Evolutionary conservation across 2,113 vertebrate genomes (phyloP).

Genomic region (Sorex fumeus): DNA sequence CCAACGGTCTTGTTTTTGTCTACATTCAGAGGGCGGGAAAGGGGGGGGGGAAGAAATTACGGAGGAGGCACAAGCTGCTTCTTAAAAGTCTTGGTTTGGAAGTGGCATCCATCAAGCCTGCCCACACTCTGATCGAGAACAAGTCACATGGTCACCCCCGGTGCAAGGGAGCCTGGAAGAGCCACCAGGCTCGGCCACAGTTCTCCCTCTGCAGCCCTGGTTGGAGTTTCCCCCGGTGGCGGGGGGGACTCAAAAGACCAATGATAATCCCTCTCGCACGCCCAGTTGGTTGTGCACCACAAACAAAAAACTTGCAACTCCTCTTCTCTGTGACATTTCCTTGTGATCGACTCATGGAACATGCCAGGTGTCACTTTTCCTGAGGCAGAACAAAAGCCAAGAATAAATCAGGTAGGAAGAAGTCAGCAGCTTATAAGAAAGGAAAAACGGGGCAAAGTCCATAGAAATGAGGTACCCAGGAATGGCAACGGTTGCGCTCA

Average conservation of each 20-base stretch:
- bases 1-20: slow-evolving; percentile 34
- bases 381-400: slow-evolving; percentile 59
- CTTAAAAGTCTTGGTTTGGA: slow-evolving; percentile 46
- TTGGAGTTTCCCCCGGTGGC: background rate
- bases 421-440: slow-evolving; percentile 56
- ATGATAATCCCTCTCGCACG: slow-evolving; percentile 27
- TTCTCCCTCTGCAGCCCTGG: background rate
- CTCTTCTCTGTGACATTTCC: slow-evolving; percentile 69
- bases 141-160: background rate
- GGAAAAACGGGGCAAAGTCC: background rate
- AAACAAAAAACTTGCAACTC: background rate
- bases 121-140: background rate
- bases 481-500: background rate
- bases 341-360: slow-evolving; percentile 70
- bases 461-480: background rate
- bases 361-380: slow-evolving; percentile 74
- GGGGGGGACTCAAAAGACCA: slow-evolving; percentile 3
- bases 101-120: background rate
- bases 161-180: slow-evolving; percentile 7
- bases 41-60: background rate
- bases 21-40: slow-evolving; percentile 1
- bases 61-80: slow-evolving; percentile 69
- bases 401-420: slow-evolving; percentile 80
- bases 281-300: background rate
- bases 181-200: background rate